Conservation (phyloP, 1,140 invertebrate genomes). For the Mactra quadrangularis region DNA sequence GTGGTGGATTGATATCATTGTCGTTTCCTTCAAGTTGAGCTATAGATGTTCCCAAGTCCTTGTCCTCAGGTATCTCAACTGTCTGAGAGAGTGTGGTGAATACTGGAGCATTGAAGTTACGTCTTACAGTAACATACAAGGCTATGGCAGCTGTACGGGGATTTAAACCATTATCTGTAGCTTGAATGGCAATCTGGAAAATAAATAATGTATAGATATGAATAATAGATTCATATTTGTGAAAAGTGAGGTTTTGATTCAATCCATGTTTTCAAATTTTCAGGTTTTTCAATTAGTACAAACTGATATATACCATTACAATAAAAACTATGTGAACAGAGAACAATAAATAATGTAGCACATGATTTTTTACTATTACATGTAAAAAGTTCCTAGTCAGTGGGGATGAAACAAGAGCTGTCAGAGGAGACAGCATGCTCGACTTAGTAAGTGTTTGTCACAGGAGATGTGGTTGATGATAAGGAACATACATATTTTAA, state of each 20-base stretch:
- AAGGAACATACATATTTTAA: no score
- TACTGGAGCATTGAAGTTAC: conserved; percentile 68
- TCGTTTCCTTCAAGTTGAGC: conserved; percentile 11
- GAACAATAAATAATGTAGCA: no score
- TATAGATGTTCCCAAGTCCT: neutral
- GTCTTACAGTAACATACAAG: conserved; percentile 65
- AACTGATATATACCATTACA: no score
- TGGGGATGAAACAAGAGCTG: no score
- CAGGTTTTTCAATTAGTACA: neutral
- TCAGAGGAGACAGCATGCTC: no score
- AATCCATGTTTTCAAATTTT: neutral
- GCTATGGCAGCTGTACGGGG: conserved; percentile 57
- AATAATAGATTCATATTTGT: no score
- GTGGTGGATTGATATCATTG: conserved; percentile 12
- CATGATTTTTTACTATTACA: no score
- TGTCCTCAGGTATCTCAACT: conserved; percentile 26
- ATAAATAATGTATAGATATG: neutral
- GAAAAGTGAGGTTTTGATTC: no score
- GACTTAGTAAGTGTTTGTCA: no score
- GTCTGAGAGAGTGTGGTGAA: conserved; percentile 31
- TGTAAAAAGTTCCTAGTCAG: no score
- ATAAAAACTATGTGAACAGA: no score
- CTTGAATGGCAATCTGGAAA: conserved; percentile 68
- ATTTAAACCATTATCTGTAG: conserved; percentile 66
- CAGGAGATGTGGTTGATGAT: no score